These are phyloP conservation scores for Adelges cooleyi DNA, from an alignment of 1,140 invertebrate species.

Conservation along the genomic window DNA sequence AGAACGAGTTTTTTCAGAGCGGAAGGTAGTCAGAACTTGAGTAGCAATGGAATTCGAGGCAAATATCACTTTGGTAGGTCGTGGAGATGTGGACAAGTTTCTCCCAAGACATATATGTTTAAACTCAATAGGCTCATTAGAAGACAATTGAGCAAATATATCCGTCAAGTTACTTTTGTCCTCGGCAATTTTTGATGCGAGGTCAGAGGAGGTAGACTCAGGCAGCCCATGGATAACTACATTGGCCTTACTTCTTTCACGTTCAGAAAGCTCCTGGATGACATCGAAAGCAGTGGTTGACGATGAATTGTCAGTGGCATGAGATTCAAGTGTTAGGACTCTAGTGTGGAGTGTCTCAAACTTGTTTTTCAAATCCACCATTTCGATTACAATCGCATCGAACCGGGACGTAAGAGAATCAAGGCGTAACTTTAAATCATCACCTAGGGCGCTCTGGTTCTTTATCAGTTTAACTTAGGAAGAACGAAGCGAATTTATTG, in stretches of 20 bases:
- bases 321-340: neutral
- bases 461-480: neutral
- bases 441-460: neutral
- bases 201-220: no score
- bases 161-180: no score
- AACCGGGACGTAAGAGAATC: neutral
- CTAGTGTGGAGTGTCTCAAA: neutral
- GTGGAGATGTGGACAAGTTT: no score
- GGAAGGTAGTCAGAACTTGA: neutral
- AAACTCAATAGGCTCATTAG: no score
- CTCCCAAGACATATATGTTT: no score
- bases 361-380: neutral
- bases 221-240: no score
- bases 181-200: no score
- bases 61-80: no score
- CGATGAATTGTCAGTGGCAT: neutral
- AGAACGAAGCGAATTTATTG: neutral
- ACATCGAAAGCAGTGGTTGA: neutral
- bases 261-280: no score
- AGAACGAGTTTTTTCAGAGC: neutral
- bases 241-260: no score
- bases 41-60: no score
- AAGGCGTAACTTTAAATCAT: neutral
- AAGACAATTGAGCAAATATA: no score
- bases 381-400: neutral